Evolutionary conservation across 2,113 vertebrate genomes (phyloP).

Genomic region (Suricata suricatta): DNA sequence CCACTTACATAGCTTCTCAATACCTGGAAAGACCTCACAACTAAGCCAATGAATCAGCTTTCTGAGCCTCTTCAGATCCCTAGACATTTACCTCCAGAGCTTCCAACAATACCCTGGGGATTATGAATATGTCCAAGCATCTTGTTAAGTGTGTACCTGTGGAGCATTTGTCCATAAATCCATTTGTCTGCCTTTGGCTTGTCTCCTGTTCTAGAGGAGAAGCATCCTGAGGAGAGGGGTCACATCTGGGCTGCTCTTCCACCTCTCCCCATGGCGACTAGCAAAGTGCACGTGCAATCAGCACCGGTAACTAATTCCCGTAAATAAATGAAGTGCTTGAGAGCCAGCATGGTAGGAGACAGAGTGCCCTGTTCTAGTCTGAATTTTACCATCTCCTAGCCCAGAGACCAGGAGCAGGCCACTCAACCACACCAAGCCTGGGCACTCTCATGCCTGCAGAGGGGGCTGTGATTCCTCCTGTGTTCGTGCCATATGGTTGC

Average conservation of each 20-base stretch:
- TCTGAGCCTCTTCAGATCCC: slow-evolving; percentile 18
- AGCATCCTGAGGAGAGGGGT: neutral
- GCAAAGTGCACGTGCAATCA: rapidly evolving
- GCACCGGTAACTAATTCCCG: neutral
- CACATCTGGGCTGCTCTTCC: neutral
- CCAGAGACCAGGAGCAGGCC: neutral
- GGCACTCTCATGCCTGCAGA: neutral
- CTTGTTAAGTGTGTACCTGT: neutral
- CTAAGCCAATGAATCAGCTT: slow-evolving; percentile 17
- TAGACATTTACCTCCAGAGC: slow-evolving; percentile 44
- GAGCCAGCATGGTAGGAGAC: neutral
- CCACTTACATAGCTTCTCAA: neutral
- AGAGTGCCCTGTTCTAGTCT: neutral
- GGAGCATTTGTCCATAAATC: neutral
- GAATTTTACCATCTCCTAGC: neutral
- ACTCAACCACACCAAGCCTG: neutral
- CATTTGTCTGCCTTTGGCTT: neutral
- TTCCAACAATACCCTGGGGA: slow-evolving; percentile 42
- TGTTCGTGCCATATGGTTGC: no score
- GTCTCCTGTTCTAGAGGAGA: neutral
- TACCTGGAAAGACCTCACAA: neutral
- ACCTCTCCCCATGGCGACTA: neutral
- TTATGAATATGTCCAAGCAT: neutral
- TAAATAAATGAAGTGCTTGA: neutral
- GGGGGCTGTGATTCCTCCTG: neutral